A percentile compares a stretch with the other conserved stretches of the same genome.
phyloP scores from a whole-genome alignment of 2,113 vertebrate species.

The Tyrannus savana region DNA sequence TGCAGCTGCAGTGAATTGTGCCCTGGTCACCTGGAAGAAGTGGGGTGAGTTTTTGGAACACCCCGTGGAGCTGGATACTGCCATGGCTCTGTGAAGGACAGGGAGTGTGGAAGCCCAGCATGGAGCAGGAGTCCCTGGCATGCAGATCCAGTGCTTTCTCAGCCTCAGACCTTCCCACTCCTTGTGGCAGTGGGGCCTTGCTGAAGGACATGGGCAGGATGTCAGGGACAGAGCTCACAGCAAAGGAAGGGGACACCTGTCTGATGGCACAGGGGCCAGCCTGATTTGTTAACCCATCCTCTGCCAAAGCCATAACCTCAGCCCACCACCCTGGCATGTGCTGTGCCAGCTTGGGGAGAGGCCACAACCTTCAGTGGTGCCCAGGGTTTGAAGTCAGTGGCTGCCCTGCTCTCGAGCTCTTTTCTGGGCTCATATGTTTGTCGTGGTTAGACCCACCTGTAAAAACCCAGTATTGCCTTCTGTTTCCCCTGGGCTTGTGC shows the following conservation, averaged over 20 bases:
- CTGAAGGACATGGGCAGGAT: background rate
- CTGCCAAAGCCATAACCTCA: background rate
- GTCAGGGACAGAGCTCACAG: background rate
- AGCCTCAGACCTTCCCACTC: background rate
- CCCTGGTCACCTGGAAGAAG: background rate
- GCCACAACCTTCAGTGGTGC: background rate
- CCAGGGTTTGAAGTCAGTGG: background rate
- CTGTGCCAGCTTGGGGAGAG: background rate
- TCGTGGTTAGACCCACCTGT: background rate
- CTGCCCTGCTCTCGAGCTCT: fast-evolving
- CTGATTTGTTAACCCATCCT: background rate
- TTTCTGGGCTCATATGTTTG: background rate
- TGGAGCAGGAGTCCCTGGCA: background rate
- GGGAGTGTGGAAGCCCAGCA: background rate
- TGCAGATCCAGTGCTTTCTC: fast-evolving
- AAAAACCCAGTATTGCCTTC: background rate
- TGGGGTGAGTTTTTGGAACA: background rate
- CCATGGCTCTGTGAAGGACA: background rate
- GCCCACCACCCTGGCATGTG: background rate
- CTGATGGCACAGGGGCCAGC: background rate
- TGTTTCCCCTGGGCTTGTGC: background rate
- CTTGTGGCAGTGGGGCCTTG: background rate
- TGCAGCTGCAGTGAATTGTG: background rate
- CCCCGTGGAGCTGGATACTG: background rate
- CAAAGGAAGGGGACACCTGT: background rate